Evolutionary conservation across 2,888 invertebrate species (phyloP), one percentile per base, ranked within the genome.

Genomic region (Machimus atricapillus): DNA sequence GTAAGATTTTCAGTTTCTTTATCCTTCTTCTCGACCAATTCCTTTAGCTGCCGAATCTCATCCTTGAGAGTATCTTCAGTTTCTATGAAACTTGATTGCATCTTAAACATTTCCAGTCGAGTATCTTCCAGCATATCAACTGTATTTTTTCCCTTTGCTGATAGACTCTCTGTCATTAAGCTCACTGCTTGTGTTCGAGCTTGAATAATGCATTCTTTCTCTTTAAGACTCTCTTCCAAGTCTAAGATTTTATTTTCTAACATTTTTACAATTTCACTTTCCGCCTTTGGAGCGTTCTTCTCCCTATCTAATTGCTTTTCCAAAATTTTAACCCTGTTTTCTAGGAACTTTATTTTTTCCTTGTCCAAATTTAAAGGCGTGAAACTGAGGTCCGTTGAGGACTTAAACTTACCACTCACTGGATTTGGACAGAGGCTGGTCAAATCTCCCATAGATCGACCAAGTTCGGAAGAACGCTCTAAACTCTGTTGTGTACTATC

Each of bases 201-300:
- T 91, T 96, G 95, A 90, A 97, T 96, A 83, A 97, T 96, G 90
- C 96, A 95, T 92, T 97, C 96, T 91, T 97, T 96, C 92, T 97
- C 96, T 90, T 95, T 95, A 4, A 97, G 93, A 92, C 95, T 95
- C 91, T 97, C 97, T 92, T 97, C 96, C 82, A 96, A 93, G 91
- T 98, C 98, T 89, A 97, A 92, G 79, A 97, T 94, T 86, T 90
- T 90, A 52, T 88, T 89, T 79, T 91, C 90, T 14, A 91, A 66
- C 19, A 52, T 58, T 31, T 85, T 85, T 34, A 73, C 52, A 37
- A 89, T 88, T 8, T 88, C 89, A 58, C 89, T 88, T 37, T 56
- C 34, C 19, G 85, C 46, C 14, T 88, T 73, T 46, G 85, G 82
- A 31, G 66, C 23, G 40, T 74, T 74, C 31, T 85, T 89, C 83